A percentile compares a stretch with the other conserved stretches of the same genome.
These are phyloP conservation scores for Antheraea pernyi DNA, from an alignment of 1,140 invertebrate species.

Conservation along the genomic window DNA sequence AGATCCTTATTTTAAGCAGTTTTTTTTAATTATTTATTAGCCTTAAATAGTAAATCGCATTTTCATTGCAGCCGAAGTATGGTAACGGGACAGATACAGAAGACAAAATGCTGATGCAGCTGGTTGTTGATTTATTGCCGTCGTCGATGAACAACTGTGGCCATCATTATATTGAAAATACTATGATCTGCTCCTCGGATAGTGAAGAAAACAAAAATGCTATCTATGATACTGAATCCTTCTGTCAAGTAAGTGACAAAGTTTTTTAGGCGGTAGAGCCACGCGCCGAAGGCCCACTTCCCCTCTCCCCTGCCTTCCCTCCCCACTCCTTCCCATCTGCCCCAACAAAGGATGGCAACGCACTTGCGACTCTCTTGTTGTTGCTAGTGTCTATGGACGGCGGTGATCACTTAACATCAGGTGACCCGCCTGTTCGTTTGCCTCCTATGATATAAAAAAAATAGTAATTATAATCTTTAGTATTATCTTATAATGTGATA, in stretches of 20 bases:
- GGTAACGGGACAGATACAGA: slow-evolving; percentile 30
- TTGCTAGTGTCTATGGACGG: no score
- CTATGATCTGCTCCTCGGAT: slow-evolving; percentile 51
- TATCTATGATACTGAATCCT: slow-evolving; percentile 31
- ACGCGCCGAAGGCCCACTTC: no score
- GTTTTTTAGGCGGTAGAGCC: no score
- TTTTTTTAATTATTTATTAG: slow-evolving; percentile 1
- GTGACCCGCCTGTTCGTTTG: no score
- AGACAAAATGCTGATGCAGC: slow-evolving; percentile 40
- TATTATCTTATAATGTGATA: no score
- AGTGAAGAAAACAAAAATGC: slow-evolving; percentile 40
- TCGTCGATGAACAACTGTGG: slow-evolving; percentile 42
- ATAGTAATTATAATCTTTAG: no score
- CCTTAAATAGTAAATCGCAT: neutral
- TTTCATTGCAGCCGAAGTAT: slow-evolving; percentile 31
- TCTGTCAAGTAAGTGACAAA: slow-evolving; percentile 44
- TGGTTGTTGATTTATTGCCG: slow-evolving; percentile 45
- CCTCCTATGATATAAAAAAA: no score
- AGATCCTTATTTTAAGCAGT: neutral
- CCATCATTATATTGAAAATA: slow-evolving; percentile 33
- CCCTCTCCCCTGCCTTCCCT: no score
- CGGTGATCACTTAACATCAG: no score
- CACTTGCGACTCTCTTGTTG: no score
- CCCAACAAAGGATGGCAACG: no score
- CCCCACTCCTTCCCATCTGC: no score